Evolutionary conservation across 2,888 invertebrate species (phyloP).

Genomic region (Synanthedon andrenaeformis): DNA sequence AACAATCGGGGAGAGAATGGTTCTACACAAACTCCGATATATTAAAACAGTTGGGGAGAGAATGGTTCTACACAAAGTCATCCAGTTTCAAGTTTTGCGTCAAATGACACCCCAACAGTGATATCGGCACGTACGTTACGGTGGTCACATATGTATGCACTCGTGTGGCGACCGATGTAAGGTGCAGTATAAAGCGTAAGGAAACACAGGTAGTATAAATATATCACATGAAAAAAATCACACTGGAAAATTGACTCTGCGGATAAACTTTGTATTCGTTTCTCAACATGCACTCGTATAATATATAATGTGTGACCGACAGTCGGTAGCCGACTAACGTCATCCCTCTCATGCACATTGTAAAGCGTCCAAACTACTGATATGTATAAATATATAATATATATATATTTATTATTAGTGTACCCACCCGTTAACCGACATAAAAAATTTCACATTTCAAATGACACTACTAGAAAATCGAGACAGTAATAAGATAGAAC

Average conservation of each 20-base stretch:
- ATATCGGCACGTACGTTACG: background rate
- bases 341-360: slow-evolving; percentile 58
- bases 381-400: slow-evolving; percentile 14
- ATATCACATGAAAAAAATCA: slow-evolving; percentile 61
- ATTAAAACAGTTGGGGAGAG: too few relatives aligned
- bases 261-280: slow-evolving; percentile 31
- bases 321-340: slow-evolving; percentile 40
- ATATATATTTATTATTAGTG: slow-evolving; percentile 68
- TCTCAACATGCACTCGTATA: slow-evolving; percentile 29
- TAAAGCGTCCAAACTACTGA: slow-evolving; percentile 65
- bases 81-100: too few relatives aligned
- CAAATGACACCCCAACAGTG: too few relatives aligned
- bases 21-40: too few relatives aligned
- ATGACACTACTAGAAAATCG: slow-evolving; percentile 65
- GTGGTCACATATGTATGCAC: slow-evolving; percentile 15
- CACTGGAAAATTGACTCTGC: slow-evolving; percentile 56
- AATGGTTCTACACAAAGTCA: too few relatives aligned
- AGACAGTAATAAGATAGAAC: slow-evolving; percentile 67
- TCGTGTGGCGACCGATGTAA: slow-evolving; percentile 22
- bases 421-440: slow-evolving; percentile 65
- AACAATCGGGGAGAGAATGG: too few relatives aligned
- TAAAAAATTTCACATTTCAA: slow-evolving; percentile 40
- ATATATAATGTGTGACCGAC: slow-evolving; percentile 39
- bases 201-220: slow-evolving; percentile 60
- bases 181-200: slow-evolving; percentile 51